Percentiles rank a stretch among this genome's conserved stretches.
Conservation (phyloP, 2,888 invertebrate species). For the Ochlodes sylvanus region DNA sequence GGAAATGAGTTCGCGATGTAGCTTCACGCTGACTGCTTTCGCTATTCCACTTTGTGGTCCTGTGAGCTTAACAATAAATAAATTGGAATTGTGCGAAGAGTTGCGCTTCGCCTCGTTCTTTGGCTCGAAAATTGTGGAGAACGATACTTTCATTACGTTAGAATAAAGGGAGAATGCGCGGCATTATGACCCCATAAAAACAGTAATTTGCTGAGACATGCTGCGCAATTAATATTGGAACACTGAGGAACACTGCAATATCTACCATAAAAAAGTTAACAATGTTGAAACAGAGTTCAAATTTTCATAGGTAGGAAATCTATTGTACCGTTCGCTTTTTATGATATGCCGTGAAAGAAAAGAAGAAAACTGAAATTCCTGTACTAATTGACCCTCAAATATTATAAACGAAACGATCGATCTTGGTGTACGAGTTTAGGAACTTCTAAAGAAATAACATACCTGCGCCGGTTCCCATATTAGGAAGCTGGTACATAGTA, state of each 20-base stretch:
- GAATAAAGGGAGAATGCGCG: constrained; percentile 12
- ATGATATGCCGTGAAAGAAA: not conserved
- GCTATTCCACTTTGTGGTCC: constrained; percentile 18
- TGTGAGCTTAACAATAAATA: constrained; percentile 22
- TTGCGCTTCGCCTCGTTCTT: constrained; percentile 17
- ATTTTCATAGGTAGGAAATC: not conserved
- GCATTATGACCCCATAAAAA: constrained; percentile 32
- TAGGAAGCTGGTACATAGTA: too few species aligned
- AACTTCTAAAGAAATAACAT: too few species aligned
- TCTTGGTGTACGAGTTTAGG: too few species aligned
- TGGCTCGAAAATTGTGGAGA: constrained; percentile 13
- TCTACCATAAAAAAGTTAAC: constrained; percentile 1
- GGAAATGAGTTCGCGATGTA: constrained; percentile 22
- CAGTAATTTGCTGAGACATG: constrained; percentile 12
- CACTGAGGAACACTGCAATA: not conserved
- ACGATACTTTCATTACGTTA: constrained; percentile 22
- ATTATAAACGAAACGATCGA: too few species aligned
- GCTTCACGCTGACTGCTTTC: constrained; percentile 12
- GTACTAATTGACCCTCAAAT: too few species aligned
- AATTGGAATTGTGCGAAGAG: constrained; percentile 20
- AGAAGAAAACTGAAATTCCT: too few species aligned
- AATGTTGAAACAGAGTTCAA: not conserved
- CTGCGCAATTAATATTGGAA: constrained; percentile 20
- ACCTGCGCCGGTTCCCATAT: too few species aligned
- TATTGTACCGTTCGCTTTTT: not conserved